phyloP scores from a whole-genome alignment of 53 echinoderm and acorn worm species.

The Hippasteria phrygiana region DNA sequence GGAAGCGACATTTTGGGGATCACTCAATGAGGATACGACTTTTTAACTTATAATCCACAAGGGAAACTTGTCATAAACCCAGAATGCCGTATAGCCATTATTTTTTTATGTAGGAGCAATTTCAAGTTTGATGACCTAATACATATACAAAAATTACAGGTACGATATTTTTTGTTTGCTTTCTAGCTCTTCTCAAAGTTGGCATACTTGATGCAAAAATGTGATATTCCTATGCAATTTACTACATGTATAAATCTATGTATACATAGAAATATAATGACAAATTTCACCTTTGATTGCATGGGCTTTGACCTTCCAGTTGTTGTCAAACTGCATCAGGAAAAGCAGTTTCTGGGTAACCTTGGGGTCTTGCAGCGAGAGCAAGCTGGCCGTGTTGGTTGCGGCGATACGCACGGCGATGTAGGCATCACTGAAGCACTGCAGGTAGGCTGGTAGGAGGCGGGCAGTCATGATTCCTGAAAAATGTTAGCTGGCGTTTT shows the following conservation, averaged over 20 bases:
- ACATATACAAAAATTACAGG: too few species aligned
- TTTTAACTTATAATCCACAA: too few species aligned
- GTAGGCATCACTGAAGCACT: slow-evolving; percentile 94
- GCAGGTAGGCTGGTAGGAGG: slow-evolving; percentile 88
- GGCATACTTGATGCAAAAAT: too few species aligned
- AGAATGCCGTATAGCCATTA: too few species aligned
- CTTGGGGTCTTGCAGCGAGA: slow-evolving; percentile 80
- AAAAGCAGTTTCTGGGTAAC: slow-evolving; percentile 90
- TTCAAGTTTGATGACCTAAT: too few species aligned
- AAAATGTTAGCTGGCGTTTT: neutral
- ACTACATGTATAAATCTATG: too few species aligned
- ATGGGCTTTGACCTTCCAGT: slow-evolving; percentile 99
- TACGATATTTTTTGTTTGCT: too few species aligned
- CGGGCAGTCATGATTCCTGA: slow-evolving; percentile 98
- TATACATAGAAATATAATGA: neutral
- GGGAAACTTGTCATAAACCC: too few species aligned
- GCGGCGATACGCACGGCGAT: slow-evolving; percentile 91
- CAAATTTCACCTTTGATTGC: slow-evolving; percentile 88
- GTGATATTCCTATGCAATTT: neutral
- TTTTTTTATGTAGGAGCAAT: too few species aligned
- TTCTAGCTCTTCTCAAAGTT: too few species aligned
- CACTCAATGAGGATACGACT: too few species aligned
- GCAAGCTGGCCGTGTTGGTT: slow-evolving; percentile 87
- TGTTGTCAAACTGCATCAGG: slow-evolving; percentile 96
- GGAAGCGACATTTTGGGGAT: too few species aligned